These are phyloP conservation scores for human (Homo sapiens) DNA, from an alignment of 2,113 vertebrate species.

Conservation along the genomic window DNA sequence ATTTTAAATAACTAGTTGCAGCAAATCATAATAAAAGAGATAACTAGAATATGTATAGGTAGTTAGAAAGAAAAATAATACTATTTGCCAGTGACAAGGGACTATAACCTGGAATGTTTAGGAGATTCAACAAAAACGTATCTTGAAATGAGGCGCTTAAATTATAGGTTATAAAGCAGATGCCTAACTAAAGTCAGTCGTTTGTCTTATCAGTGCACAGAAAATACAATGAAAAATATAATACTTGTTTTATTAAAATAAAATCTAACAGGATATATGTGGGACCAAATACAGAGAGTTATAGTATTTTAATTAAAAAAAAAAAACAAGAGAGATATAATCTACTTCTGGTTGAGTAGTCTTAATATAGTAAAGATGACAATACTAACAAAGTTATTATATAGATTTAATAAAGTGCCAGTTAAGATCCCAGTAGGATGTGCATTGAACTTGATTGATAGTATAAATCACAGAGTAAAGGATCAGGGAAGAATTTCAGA, in stretches of 20 bases:
- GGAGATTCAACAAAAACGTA: neutral
- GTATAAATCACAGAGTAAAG: slow-evolving; percentile 54
- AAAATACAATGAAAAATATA: slow-evolving; percentile 54
- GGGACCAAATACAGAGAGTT: slow-evolving; percentile 27
- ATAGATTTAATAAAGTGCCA: slow-evolving; percentile 50
- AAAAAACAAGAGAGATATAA: slow-evolving; percentile 1
- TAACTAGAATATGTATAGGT: neutral
- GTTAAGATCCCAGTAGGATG: slow-evolving; percentile 1
- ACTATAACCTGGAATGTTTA: neutral
- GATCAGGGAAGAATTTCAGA: slow-evolving; percentile 4
- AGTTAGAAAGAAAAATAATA: slow-evolving; percentile 43
- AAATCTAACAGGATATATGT: neutral
- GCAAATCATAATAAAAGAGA: slow-evolving; percentile 37
- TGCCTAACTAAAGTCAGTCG: slow-evolving; percentile 2
- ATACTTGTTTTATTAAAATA: slow-evolving; percentile 24
- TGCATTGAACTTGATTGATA: slow-evolving; percentile 35
- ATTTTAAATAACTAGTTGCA: slow-evolving; percentile 44
- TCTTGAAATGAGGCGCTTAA: slow-evolving; percentile 40
- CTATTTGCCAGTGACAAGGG: neutral
- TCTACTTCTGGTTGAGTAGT: slow-evolving; percentile 1
- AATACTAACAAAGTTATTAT: slow-evolving; percentile 48
- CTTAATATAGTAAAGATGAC: slow-evolving; percentile 47
- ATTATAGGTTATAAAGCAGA: slow-evolving; percentile 26
- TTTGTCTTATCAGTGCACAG: slow-evolving; percentile 50
- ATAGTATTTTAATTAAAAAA: slow-evolving; percentile 34